A percentile compares a stretch with the other conserved stretches of the same genome.
Conservation (phyloP, 2,888 invertebrate genomes). For the Agrilus mali region DNA sequence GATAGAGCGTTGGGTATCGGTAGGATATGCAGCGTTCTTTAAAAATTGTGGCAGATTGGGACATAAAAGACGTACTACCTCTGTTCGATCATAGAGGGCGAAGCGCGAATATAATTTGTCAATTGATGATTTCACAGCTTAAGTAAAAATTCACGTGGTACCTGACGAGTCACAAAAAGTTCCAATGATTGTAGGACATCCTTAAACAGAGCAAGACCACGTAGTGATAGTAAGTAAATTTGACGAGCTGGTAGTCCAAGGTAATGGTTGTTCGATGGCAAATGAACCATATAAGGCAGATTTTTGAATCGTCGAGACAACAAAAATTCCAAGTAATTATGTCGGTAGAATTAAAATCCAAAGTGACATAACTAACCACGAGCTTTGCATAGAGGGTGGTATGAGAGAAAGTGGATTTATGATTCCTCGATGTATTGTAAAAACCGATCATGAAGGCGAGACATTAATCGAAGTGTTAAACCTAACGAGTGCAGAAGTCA, state of each 20-base stretch:
- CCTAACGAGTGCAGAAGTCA: too few species aligned
- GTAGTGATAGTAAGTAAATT: conserved; percentile 11
- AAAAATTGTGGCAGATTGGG: too few species aligned
- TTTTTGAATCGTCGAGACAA: too few species aligned
- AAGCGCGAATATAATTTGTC: too few species aligned
- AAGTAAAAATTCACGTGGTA: conserved; percentile 11
- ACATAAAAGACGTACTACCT: too few species aligned
- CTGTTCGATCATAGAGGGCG: too few species aligned
- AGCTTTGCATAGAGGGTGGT: not conserved
- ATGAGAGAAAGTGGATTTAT: not conserved
- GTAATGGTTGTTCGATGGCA: conserved; percentile 5
- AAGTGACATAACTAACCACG: not conserved
- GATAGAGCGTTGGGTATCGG: too few species aligned
- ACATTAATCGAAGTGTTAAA: too few species aligned
- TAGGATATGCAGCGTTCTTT: too few species aligned
- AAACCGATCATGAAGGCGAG: conserved; percentile 9
- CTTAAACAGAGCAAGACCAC: conserved; percentile 14
- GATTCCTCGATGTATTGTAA: conserved; percentile 11
- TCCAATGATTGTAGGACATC: conserved; percentile 15
- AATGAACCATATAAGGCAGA: not conserved
- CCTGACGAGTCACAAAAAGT: conserved; percentile 13
- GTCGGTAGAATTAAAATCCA: not conserved
- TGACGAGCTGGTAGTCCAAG: conserved; percentile 9
- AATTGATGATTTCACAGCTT: conserved; percentile 6
- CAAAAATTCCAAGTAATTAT: conserved; percentile 1